Percentiles rank a stretch among this genome's conserved stretches.
phyloP scores from a whole-genome alignment of 2,113 vertebrate species.

The Psettodes erumei region DNA sequence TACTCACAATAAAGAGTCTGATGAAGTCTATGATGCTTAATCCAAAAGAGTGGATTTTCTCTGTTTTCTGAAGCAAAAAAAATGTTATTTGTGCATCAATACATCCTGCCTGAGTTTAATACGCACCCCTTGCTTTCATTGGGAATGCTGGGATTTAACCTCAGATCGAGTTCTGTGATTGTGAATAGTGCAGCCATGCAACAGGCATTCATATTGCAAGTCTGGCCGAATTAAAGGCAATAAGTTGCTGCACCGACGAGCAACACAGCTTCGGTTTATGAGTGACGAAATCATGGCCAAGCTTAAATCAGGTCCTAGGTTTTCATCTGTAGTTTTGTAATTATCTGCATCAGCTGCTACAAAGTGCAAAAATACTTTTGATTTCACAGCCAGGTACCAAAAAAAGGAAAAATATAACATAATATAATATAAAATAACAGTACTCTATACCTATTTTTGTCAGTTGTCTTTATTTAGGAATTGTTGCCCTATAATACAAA shows the following conservation, averaged over 20 bases:
- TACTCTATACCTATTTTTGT: too few relatives aligned
- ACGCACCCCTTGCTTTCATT: not conserved
- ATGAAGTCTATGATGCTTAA: not conserved
- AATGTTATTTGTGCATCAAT: not conserved
- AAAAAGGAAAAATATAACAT: too few relatives aligned
- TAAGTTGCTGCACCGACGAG: too few relatives aligned
- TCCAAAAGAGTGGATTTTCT: not conserved
- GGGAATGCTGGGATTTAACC: not conserved
- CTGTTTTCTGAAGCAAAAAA: not conserved
- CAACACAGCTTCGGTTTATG: not conserved
- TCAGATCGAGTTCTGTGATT: not conserved
- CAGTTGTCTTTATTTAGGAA: not conserved
- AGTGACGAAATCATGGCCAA: not conserved
- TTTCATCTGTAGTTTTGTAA: too few relatives aligned
- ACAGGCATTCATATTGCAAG: not conserved
- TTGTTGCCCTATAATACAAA: not conserved
- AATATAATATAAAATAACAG: too few relatives aligned
- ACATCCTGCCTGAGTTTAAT: not conserved
- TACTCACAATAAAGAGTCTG: not conserved
- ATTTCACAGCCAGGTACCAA: too few relatives aligned
- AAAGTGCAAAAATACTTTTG: too few relatives aligned
- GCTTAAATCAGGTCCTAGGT: constrained; percentile 1
- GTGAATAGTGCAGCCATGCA: not conserved
- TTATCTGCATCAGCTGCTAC: not conserved
- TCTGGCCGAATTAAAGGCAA: too few relatives aligned